Percentiles rank a stretch among this genome's conserved stretches.
phyloP scores from a whole-genome alignment of 1,140 invertebrate species.

The Ostrea denselamellosa region DNA sequence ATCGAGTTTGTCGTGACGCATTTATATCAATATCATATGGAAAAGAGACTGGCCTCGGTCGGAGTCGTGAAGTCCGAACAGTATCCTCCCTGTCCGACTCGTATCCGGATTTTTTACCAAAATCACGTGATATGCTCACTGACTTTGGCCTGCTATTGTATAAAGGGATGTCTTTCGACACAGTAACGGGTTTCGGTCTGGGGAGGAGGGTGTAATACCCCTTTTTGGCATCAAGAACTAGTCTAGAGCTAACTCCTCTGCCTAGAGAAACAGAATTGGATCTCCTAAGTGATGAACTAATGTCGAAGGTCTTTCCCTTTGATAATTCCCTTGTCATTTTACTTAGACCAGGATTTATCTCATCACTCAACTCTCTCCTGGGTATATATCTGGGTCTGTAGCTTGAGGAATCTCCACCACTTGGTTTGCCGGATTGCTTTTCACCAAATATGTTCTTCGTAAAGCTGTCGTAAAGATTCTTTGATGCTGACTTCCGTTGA shows the following conservation, averaged over 20 bases:
- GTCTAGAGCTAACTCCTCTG: not conserved
- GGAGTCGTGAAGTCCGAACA: not conserved
- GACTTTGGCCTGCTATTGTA: not conserved
- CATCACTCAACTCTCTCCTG: not conserved
- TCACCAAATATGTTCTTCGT: not conserved
- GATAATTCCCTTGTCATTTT: not conserved
- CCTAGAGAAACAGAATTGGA: not conserved
- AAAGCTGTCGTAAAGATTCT: not conserved
- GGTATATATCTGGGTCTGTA: not conserved
- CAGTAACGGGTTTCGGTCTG: not conserved
- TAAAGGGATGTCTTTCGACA: not conserved
- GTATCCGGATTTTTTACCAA: not conserved
- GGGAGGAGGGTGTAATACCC: constrained; percentile 11
- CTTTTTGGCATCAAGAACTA: not conserved
- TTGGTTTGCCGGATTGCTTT: not conserved
- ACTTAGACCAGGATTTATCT: constrained; percentile 5
- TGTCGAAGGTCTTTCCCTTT: not conserved
- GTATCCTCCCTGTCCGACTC: not conserved
- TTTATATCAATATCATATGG: not conserved
- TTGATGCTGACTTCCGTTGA: not conserved
- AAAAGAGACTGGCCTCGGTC: not conserved
- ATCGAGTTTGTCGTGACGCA: not conserved
- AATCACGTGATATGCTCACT: not conserved
- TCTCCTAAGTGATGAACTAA: not conserved
- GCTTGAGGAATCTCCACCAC: not conserved